Evolutionary conservation across 2,113 vertebrate genomes (phyloP).

Genomic region (Daphoenositta chrysoptera): DNA sequence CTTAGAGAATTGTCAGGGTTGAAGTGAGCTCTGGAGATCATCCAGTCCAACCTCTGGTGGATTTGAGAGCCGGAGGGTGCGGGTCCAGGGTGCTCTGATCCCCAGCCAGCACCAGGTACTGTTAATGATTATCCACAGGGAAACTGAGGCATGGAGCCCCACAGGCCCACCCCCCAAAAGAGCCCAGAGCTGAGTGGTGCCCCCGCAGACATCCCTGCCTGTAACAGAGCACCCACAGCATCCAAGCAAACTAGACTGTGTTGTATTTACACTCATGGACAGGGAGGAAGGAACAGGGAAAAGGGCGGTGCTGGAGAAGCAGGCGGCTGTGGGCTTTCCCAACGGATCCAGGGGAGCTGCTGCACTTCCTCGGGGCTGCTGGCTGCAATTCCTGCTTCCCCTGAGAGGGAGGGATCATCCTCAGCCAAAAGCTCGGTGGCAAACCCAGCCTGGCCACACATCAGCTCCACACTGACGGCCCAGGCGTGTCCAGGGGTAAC

Average conservation of each 20-base stretch:
- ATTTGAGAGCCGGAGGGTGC: accelerated
- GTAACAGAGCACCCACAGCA: slow-evolving; percentile 73
- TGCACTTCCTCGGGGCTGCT: neutral
- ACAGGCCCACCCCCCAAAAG: neutral
- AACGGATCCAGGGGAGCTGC: neutral
- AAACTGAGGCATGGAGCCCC: neutral
- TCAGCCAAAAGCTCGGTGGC: neutral
- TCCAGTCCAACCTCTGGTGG: neutral
- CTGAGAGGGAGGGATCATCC: accelerated
- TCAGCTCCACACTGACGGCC: accelerated
- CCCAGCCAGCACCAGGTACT: accelerated
- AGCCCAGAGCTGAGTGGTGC: neutral
- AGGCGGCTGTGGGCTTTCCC: neutral
- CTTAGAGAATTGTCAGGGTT: neutral
- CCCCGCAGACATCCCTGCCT: accelerated
- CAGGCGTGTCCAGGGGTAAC: neutral
- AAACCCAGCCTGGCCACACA: neutral
- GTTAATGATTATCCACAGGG: too few species aligned
- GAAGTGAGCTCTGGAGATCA: neutral
- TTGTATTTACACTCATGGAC: slow-evolving; percentile 85
- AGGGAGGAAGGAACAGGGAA: slow-evolving; percentile 51
- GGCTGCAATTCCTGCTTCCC: neutral
- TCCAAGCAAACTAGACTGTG: slow-evolving; percentile 88
- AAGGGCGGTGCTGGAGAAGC: neutral
- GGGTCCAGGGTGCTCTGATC: neutral